Evolutionary conservation across 1,140 invertebrate genomes (phyloP).

Genomic region (Coenobita brevimanus): DNA sequence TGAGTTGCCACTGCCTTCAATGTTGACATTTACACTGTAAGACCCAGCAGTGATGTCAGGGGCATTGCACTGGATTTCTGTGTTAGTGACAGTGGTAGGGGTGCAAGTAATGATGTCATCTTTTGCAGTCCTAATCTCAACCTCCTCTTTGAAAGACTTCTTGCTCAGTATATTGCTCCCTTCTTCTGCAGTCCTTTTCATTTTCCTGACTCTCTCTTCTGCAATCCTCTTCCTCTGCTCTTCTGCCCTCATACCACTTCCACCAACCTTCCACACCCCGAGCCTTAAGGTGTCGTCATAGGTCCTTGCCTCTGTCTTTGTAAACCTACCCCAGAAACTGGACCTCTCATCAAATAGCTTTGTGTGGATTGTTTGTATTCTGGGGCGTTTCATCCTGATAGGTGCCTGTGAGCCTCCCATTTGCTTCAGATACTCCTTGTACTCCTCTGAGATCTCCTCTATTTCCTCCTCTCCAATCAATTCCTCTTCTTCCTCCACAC

Average conservation of each 20-base stretch:
- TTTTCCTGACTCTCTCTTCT: not conserved
- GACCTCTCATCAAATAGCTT: no score
- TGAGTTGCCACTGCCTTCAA: not conserved
- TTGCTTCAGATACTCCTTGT: no score
- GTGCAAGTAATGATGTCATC: not conserved
- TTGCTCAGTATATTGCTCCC: no score
- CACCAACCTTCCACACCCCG: constrained; percentile 16
- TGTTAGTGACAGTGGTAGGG: not conserved
- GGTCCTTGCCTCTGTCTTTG: not conserved
- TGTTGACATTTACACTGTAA: not conserved
- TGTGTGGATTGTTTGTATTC: no score
- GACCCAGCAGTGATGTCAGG: not conserved
- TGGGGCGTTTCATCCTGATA: no score
- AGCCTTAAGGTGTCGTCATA: not conserved
- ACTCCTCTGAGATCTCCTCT: no score
- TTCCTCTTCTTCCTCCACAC: no score
- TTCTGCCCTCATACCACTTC: not conserved
- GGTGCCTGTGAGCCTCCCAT: no score
- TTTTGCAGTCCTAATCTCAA: not conserved
- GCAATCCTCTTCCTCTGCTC: not conserved
- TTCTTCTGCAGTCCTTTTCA: not conserved
- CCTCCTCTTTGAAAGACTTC: no score
- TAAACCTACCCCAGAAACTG: constrained; percentile 10
- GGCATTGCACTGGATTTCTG: not conserved
- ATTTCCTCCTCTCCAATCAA: no score